Evolutionary conservation across 2,797 vertebrate genomes (phyloP).

Genomic region (Sebastolobus alascanus): DNA sequence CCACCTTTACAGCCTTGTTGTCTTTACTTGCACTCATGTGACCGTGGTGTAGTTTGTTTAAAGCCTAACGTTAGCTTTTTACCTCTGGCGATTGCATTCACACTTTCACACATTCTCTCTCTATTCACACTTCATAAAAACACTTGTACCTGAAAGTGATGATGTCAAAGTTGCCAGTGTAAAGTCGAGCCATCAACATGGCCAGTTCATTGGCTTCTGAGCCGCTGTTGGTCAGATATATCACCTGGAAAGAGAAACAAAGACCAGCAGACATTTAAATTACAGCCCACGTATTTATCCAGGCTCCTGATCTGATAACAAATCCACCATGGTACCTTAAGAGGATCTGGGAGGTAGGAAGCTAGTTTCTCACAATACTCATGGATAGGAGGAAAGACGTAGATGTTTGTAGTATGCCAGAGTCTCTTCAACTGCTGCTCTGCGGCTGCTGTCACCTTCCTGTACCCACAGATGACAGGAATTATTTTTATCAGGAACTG

Average conservation of each 20-base stretch:
- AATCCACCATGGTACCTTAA: slow-evolving; percentile 86
- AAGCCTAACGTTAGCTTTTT: too few relatives aligned
- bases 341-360: slow-evolving; percentile 90
- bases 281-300: neutral
- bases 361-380: slow-evolving; percentile 93
- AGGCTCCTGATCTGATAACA: neutral
- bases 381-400: slow-evolving; percentile 87
- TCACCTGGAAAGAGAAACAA: slow-evolving; percentile 81
- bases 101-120: too few relatives aligned
- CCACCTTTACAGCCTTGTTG: too few relatives aligned
- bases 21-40: too few relatives aligned
- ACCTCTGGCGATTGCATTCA: too few relatives aligned
- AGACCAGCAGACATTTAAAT: slow-evolving; percentile 14
- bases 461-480: slow-evolving; percentile 60
- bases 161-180: slow-evolving; percentile 90
- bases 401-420: slow-evolving; percentile 92
- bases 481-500: neutral
- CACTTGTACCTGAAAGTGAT: slow-evolving; percentile 89
- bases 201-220: slow-evolving; percentile 97
- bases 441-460: slow-evolving; percentile 89
- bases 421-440: slow-evolving; percentile 89
- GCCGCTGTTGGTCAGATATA: slow-evolving; percentile 94
- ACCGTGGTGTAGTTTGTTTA: too few relatives aligned
- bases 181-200: slow-evolving; percentile 91
- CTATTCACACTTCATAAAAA: neutral